Base-by-base conservation (phyloP, 2,888 invertebrate genomes). In the Empis stercorea region DNA sequence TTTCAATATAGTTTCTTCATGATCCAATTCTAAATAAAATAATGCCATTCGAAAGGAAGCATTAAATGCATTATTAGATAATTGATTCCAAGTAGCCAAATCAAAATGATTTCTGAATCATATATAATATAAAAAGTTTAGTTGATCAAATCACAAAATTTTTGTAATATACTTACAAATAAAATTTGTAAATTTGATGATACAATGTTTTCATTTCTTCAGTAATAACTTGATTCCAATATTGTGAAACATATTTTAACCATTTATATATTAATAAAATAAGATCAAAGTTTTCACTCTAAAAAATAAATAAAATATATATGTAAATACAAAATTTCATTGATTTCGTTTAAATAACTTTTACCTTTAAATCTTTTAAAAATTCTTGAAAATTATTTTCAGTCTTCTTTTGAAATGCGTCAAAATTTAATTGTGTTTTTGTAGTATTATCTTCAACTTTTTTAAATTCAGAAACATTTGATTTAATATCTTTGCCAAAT, bases 11-110 rank as follows among this genome's bases (percentile, higher is more conserved):
- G 48, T 47, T 43, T 54, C 57, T 20, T 59, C 59, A 14, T 57
- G 54, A 44, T 58, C 55, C 15, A 62, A 48, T 47, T 63, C 63
- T 48, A 63, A 46, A 48, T 56, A 62, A 15, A 61, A 57, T 45
- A 60, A 46, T 27, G 54, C 51, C 51, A 61, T 60, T 1, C 57
- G 56, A 39, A 56, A 59, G 9, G 55, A 55, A 3, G 54, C 54
- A 30, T 54, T 55, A 20, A 60, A 60, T n/a, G 58, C 57, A 38
- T 57, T 51, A 46, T 54, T 52, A 7, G 56, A 52, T 38, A 61
- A 45, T 42, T 58, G 56, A 52, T 59, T 58, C 61, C 61, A 61
- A 5, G 54, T 54, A 6, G 50, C 48, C 7, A 57, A 45, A 42
- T 61, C 60, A 51, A 55, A 57, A 45, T 59, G 59, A 39, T 55